A percentile compares a stretch with the other conserved stretches of the same genome.
phyloP scores from a whole-genome alignment of 2,113 vertebrate genomes.

The Neotoma lepida region DNA sequence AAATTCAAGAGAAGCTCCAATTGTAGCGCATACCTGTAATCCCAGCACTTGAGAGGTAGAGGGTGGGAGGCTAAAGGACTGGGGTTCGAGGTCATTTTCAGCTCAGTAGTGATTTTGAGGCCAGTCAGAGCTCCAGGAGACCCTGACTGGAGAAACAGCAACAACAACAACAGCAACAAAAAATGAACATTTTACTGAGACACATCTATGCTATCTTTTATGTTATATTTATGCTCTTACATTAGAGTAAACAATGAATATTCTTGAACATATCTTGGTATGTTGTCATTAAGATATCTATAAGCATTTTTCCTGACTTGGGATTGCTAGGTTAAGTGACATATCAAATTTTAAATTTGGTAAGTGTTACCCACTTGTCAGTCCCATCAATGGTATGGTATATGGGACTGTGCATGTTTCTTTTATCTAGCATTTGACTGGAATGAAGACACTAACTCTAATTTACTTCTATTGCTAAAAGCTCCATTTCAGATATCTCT shows the following conservation, averaged over 20 bases:
- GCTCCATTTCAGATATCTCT: background rate
- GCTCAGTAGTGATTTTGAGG: background rate
- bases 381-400: background rate
- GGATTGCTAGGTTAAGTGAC: constrained; percentile 9
- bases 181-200: background rate
- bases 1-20: background rate
- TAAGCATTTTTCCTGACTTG: constrained; percentile 27
- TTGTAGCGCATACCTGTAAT: background rate
- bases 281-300: constrained; percentile 11
- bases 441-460: constrained; percentile 9
- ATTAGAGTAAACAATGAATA: background rate
- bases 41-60: background rate
- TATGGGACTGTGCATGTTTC: background rate
- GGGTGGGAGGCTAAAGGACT: background rate
- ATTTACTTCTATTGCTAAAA: constrained; percentile 36
- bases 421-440: background rate
- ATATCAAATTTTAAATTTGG: background rate
- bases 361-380: background rate
- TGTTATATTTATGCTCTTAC: background rate
- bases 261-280: background rate
- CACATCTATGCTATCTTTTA: background rate
- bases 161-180: background rate
- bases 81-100: background rate
- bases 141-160: background rate
- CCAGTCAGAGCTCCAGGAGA: background rate